A percentile compares a stretch with the other conserved stretches of the same genome.
These are phyloP conservation scores for Talpa occidentalis DNA, from an alignment of 2,113 vertebrate genomes.

Conservation along the genomic window DNA sequence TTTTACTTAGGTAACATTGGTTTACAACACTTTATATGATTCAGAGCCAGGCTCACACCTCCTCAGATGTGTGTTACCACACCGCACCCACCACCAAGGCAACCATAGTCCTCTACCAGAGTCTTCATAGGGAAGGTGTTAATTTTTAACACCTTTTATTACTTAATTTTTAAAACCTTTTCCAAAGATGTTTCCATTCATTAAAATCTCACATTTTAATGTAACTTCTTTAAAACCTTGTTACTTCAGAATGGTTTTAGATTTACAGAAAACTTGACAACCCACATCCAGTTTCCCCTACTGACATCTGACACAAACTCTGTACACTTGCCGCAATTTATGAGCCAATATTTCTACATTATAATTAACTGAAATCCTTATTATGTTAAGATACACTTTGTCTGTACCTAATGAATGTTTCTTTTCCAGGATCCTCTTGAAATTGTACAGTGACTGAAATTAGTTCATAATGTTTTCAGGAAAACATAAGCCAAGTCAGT, in stretches of 20 bases:
- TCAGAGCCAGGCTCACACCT: no score
- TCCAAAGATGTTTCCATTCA: neutral
- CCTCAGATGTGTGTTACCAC: no score
- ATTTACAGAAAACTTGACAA: neutral
- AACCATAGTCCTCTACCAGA: no score
- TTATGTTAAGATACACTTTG: slow-evolving; percentile 35
- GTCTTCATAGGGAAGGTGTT: neutral
- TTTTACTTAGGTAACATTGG: no score
- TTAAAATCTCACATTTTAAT: neutral
- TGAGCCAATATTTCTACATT: neutral
- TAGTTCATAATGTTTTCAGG: neutral
- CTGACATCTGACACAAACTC: neutral
- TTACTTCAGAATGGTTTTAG: neutral
- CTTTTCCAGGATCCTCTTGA: neutral
- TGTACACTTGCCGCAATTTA: neutral
- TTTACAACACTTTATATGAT: no score
- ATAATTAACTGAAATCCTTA: slow-evolving; percentile 25
- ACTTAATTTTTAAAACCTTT: slow-evolving; percentile 30
- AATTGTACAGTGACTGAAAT: neutral
- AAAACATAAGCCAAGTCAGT: neutral
- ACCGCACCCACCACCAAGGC: no score
- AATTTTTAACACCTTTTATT: slow-evolving; percentile 22
- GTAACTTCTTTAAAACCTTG: neutral
- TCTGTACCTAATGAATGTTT: neutral
- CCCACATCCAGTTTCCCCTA: neutral